phyloP scores from a whole-genome alignment of 2,888 invertebrate species.

The Tetheella fluctuosa region DNA sequence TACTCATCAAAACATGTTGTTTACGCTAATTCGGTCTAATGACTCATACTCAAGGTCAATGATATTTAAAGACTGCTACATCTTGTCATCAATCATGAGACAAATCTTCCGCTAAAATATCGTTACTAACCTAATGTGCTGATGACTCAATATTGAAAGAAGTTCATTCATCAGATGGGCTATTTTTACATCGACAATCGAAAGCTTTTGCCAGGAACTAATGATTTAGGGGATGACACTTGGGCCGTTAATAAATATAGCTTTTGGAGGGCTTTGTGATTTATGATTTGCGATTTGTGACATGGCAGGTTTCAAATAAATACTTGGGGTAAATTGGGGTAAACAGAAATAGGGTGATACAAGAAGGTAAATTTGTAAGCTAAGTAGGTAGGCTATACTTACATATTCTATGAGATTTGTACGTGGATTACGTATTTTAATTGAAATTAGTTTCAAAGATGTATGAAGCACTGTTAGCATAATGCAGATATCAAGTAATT shows the following conservation, averaged over 20 bases:
- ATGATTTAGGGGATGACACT: not conserved
- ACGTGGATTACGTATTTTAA: too few species aligned
- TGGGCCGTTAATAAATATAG: not conserved
- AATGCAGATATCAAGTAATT: too few species aligned
- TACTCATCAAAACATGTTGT: not conserved
- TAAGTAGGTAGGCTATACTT: too few species aligned
- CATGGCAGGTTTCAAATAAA: not conserved
- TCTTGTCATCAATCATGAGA: not conserved
- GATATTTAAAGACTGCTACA: constrained; percentile 6
- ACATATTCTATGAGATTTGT: too few species aligned
- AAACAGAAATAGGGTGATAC: too few species aligned
- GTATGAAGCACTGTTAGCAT: too few species aligned
- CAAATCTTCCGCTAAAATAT: constrained; percentile 8
- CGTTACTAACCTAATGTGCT: constrained; percentile 5
- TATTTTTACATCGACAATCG: not conserved
- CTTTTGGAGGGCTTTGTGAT: not conserved
- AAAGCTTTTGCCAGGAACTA: not conserved
- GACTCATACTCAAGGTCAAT: constrained; percentile 11
- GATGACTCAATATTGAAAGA: not conserved
- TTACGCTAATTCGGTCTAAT: constrained; percentile 1
- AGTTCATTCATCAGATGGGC: not conserved
- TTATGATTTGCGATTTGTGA: not conserved
- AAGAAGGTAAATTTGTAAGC: too few species aligned
- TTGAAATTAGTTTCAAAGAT: too few species aligned
- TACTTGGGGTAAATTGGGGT: too few species aligned